A percentile compares a stretch with the other conserved stretches of the same genome.
Conservation (phyloP, 2,888 invertebrate species). For the Vandiemenella viatica region DNA sequence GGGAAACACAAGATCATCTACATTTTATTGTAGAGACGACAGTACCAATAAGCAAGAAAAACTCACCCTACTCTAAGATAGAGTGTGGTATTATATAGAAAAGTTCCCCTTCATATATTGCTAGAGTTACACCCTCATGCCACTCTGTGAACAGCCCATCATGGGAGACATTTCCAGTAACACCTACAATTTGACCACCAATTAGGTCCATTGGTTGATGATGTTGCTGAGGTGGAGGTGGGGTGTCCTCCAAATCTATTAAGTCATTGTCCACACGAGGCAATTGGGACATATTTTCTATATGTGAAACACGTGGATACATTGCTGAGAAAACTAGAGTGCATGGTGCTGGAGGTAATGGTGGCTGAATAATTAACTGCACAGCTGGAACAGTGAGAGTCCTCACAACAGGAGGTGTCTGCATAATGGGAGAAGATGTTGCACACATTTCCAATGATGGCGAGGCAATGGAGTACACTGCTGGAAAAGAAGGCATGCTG, state of each 20-base stretch:
- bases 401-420: too few relatives aligned
- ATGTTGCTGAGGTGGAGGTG: conserved; percentile 11
- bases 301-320: not conserved
- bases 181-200: conserved; percentile 26
- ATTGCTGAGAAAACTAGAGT: not conserved
- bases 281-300: conserved; percentile 42
- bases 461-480: too few relatives aligned
- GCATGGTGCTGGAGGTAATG: not conserved
- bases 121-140: conserved; percentile 69
- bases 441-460: too few relatives aligned
- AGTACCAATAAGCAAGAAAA: too few relatives aligned
- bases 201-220: conserved; percentile 17
- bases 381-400: not conserved
- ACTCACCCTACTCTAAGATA: conserved; percentile 89
- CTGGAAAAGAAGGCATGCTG: too few relatives aligned
- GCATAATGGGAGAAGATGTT: too few relatives aligned
- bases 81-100: conserved; percentile 93
- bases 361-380: not conserved
- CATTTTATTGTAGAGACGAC: too few relatives aligned
- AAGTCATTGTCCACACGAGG: conserved; percentile 43
- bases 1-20: too few relatives aligned
- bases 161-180: conserved; percentile 40
- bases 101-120: conserved; percentile 58
- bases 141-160: conserved; percentile 60
- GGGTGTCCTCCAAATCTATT: conserved; percentile 32